A percentile compares a stretch with the other conserved stretches of the same genome.
Conservation (phyloP, 2,888 invertebrate species). For the Limnephilus lunatus region DNA sequence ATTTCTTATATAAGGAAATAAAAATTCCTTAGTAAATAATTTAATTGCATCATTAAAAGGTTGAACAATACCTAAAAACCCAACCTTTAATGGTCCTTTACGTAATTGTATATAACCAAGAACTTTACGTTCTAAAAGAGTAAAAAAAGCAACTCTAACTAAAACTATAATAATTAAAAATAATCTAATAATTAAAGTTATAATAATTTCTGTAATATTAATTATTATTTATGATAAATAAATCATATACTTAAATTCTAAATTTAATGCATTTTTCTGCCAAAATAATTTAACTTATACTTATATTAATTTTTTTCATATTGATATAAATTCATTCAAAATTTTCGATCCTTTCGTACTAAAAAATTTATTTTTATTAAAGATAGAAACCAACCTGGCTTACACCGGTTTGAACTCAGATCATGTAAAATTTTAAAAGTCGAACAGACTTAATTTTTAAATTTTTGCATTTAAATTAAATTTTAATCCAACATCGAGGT, state of each 20-base stretch:
- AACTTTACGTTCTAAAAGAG: constrained; percentile 84
- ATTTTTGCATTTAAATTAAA: constrained; percentile 82
- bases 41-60: constrained; percentile 81
- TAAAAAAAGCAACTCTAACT: constrained; percentile 83
- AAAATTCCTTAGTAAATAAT: too few relatives aligned
- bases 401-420: constrained; percentile 92
- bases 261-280: constrained; percentile 84
- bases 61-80: constrained; percentile 80
- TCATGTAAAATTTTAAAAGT: constrained; percentile 91
- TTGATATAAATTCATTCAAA: constrained; percentile 61
- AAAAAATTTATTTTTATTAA: constrained; percentile 78
- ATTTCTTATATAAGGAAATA: too few relatives aligned
- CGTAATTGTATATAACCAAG: constrained; percentile 86
- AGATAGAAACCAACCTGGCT: constrained; percentile 93
- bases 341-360: constrained; percentile 86
- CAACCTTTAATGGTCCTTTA: constrained; percentile 85
- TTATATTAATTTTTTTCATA: constrained; percentile 45
- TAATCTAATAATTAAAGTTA: constrained; percentile 73
- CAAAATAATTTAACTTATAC: constrained; percentile 76
- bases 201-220: constrained; percentile 73
- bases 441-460: constrained; percentile 87
- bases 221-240: constrained; percentile 78
- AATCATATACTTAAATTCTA: constrained; percentile 81
- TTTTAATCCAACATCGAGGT: constrained; percentile 94
- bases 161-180: constrained; percentile 80